A percentile compares a stretch with the other conserved stretches of the same genome.
These are phyloP conservation scores for Mesochorus sp. DNA, from an alignment of 2,888 invertebrate species.

Conservation along the genomic window DNA sequence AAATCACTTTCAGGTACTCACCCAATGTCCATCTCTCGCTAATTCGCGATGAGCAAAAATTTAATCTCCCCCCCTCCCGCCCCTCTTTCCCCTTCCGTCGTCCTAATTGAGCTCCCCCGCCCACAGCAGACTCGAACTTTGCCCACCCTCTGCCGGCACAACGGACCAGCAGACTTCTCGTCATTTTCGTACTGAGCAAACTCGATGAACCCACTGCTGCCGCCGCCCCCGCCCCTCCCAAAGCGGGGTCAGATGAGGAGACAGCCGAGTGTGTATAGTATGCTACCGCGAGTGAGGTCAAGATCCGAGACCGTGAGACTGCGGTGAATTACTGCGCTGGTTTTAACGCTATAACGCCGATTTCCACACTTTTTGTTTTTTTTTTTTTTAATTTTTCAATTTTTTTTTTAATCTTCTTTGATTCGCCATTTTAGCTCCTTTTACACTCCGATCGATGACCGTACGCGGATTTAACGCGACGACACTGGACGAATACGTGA, in stretches of 20 bases:
- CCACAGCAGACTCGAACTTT: constrained; percentile 9
- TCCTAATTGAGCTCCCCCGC: too few species aligned
- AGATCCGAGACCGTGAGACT: constrained; percentile 58
- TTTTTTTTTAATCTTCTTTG: background rate
- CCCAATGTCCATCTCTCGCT: constrained; percentile 27
- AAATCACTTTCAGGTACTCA: constrained; percentile 47
- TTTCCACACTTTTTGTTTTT: constrained; percentile 10
- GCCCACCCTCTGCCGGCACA: constrained; percentile 51
- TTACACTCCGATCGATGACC: constrained; percentile 7
- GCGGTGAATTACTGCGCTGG: constrained; percentile 38
- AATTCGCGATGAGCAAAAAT: background rate
- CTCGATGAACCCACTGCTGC: constrained; percentile 39
- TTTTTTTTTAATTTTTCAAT: background rate
- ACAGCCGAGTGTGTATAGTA: constrained; percentile 30
- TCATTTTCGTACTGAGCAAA: constrained; percentile 45
- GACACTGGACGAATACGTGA: background rate
- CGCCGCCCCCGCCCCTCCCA: background rate
- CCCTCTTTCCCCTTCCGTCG: too few species aligned
- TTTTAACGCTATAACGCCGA: constrained; percentile 33
- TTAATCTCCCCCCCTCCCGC: background rate
- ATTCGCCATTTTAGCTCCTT: background rate
- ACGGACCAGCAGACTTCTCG: constrained; percentile 17
- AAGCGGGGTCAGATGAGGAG: constrained; percentile 37
- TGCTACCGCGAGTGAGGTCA: constrained; percentile 58
- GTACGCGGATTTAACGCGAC: background rate